Conservation (phyloP, 2,113 vertebrate species). For the Carlito syrichta region DNA sequence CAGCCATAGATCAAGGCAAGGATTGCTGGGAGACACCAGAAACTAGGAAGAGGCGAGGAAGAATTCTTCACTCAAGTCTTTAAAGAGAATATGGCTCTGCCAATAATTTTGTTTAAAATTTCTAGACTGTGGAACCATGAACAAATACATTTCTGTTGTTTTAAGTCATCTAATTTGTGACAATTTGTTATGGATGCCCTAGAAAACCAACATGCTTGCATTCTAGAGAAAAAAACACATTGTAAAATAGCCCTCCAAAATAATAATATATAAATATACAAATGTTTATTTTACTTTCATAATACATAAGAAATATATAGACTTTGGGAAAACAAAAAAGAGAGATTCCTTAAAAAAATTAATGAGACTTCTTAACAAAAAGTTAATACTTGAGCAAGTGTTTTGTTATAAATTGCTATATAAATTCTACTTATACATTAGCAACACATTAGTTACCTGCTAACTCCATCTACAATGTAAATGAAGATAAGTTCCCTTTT, state of each 20-base stretch:
- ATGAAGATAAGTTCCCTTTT: slow-evolving; percentile 15
- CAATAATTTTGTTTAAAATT: neutral
- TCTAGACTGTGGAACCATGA: neutral
- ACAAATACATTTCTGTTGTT: neutral
- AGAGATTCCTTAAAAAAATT: neutral
- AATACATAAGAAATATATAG: neutral
- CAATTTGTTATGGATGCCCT: neutral
- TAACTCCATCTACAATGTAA: neutral
- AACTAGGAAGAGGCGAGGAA: neutral
- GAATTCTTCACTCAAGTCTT: neutral
- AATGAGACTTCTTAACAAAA: neutral
- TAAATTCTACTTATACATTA: neutral
- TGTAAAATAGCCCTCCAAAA: neutral
- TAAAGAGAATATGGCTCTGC: neutral
- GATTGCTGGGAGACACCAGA: neutral
- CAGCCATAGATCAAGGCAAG: neutral
- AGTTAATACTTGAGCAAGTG: neutral
- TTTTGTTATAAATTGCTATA: neutral
- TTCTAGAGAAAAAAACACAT: neutral
- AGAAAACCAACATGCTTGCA: neutral
- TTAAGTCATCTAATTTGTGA: neutral
- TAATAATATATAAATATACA: neutral
- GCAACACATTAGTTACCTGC: neutral
- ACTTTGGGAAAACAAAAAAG: neutral
- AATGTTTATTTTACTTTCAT: neutral